Conservation (phyloP, 2,113 vertebrate species). For the Saccopteryx bilineata region DNA sequence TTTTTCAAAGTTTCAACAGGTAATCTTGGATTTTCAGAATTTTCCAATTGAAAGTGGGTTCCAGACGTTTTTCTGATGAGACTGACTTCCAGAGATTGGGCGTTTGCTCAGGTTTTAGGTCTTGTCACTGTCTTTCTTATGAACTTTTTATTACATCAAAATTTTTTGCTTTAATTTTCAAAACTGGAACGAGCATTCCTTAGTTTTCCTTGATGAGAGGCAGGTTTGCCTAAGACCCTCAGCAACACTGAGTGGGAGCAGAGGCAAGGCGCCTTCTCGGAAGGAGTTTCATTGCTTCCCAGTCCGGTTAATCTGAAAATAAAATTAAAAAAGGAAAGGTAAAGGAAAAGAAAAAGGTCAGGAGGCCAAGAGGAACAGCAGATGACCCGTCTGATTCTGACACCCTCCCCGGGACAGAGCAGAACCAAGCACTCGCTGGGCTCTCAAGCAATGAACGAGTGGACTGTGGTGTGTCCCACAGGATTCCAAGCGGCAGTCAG, state of each 20-base stretch:
- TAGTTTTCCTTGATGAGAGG: conserved; percentile 26
- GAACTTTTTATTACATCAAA: background rate
- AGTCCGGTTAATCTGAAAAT: background rate
- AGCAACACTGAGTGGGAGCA: background rate
- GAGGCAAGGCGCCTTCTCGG: background rate
- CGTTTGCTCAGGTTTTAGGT: background rate
- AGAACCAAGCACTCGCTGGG: background rate
- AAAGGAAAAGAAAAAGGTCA: background rate
- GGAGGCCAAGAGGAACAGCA: background rate
- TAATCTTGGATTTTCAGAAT: conserved; percentile 39
- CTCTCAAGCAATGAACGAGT: background rate
- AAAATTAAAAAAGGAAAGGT: background rate
- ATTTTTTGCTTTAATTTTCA: conserved; percentile 48
- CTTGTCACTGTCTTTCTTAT: conserved; percentile 21
- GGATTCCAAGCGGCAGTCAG: background rate
- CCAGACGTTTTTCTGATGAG: background rate
- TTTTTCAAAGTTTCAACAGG: background rate
- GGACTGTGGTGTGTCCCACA: background rate
- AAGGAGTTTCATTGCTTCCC: background rate
- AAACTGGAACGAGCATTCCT: background rate
- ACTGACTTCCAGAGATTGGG: background rate
- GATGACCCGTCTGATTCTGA: background rate
- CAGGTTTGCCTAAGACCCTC: background rate
- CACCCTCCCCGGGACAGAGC: background rate
- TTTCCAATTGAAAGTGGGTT: conserved; percentile 31